Percentiles rank a stretch among this genome's conserved stretches.
phyloP scores from a whole-genome alignment of 1,140 invertebrate genomes.

The Dreissena rostriformis region DNA sequence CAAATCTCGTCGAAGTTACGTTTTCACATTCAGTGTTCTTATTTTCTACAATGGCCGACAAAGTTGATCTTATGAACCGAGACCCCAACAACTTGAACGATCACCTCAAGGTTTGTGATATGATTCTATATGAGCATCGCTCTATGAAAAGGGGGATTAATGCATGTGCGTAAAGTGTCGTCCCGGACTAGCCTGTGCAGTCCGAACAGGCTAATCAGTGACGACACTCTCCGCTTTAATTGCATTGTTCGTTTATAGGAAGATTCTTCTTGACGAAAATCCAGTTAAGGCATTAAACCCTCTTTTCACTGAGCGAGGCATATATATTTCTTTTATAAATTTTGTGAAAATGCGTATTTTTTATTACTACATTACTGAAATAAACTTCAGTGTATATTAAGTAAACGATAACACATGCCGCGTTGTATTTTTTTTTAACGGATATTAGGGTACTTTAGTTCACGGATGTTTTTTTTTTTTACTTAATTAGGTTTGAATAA shows the following conservation, averaged over 20 bases:
- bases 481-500: background rate
- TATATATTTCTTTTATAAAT: no score
- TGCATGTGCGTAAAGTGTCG: no score
- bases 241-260: no score
- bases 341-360: background rate
- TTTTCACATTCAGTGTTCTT: no score
- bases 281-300: no score
- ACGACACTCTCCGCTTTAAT: no score
- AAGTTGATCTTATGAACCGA: constrained; percentile 34
- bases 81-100: constrained; percentile 33
- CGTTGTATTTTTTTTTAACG: background rate
- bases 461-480: background rate
- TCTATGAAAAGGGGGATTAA: no score
- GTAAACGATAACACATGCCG: background rate
- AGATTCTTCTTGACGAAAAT: no score
- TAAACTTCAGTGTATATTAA: background rate
- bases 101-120: constrained; percentile 25
- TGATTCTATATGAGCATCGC: background rate
- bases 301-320: no score
- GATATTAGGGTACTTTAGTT: background rate
- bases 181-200: no score
- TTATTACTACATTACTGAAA: background rate
- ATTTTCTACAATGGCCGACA: background rate
- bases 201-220: no score
- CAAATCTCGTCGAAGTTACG: no score